Conservation (phyloP, 2,888 invertebrate species). For the Cephus sareptanus region DNA sequence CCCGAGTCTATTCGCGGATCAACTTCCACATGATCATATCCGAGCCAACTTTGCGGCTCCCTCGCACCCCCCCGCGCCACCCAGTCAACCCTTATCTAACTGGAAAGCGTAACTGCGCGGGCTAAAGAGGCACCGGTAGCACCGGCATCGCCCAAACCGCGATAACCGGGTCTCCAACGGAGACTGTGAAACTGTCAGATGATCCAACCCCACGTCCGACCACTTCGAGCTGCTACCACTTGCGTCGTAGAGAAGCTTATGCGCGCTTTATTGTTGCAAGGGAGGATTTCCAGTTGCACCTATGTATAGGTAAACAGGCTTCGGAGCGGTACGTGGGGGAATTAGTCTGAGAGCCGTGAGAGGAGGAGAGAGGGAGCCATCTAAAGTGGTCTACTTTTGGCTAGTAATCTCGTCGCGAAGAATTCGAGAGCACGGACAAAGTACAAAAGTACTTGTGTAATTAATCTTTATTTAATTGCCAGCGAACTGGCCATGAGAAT, state of each 20-base stretch:
- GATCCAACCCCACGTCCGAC: neutral
- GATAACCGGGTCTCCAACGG: neutral
- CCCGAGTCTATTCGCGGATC: neutral
- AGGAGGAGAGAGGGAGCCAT: neutral
- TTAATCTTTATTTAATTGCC: neutral
- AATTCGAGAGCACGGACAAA: slow-evolving; percentile 1
- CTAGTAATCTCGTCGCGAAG: neutral
- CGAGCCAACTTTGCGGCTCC: neutral
- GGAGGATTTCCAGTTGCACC: neutral
- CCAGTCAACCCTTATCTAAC: neutral
- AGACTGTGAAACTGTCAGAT: neutral
- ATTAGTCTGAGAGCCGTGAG: neutral
- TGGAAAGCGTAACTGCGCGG: neutral
- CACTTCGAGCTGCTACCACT: neutral
- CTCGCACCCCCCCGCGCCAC: neutral
- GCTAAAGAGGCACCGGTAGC: neutral
- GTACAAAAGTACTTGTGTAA: slow-evolving; percentile 1
- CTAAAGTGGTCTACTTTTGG: neutral
- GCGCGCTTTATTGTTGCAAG: neutral
- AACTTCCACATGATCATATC: neutral
- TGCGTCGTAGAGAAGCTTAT: neutral
- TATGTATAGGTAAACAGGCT: neutral
- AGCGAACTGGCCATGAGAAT: slow-evolving; percentile 12
- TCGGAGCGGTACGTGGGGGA: neutral
- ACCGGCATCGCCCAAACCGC: neutral